Evolutionary conservation across 2,113 vertebrate genomes (phyloP), one percentile per base, ranked within the genome.

Genomic region (Elephantulus edwardii): DNA sequence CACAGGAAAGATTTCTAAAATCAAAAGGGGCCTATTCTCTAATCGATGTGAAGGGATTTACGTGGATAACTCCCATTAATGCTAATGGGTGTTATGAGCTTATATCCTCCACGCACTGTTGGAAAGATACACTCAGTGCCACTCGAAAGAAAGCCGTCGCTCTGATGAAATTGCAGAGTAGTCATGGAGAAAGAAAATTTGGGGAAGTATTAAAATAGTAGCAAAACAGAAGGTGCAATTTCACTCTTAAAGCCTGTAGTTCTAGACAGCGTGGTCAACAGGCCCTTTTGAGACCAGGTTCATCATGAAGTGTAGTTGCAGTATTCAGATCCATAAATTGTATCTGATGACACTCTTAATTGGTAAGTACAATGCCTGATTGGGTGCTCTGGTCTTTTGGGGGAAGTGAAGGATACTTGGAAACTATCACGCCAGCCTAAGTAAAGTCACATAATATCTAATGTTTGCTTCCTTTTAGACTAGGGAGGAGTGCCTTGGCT

Each of bases 1-100:
- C 64, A 95, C 90, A 95, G 93, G 92, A 96, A 97, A 97, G 94
- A 96, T 94, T 97, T 97, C 96, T 97, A 94, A 97, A 97, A 97
- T 97, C 96, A 95, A 96, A 97, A 95, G 92, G 85, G 85, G 64
- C 82, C 95, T 94, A 87, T 97, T 96, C 90, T 97, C 75, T 97
- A 90, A 94, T 93, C 94, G 95, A 95, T 89, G 80, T 86, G 70
- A 94, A 90, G 95, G 93, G 95, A 97, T 97, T 97, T 95, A 93
- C 94, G 14, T 50, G 68, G 56, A 93, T 94, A 95, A 91, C 86
- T 96, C 91, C 93, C 83, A 93, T 97, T 97, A 95, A 79, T 94
- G 88, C 71, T 96, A 95, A 95, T 92, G 60, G 81, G 88, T 90
- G 86, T 88, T 96, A 95, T 4, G 62, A 97, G 83, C 71, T 90